These are phyloP conservation scores for Zaprionus gabonicus DNA, from an alignment of 1,140 invertebrate species.

Conservation along the genomic window DNA sequence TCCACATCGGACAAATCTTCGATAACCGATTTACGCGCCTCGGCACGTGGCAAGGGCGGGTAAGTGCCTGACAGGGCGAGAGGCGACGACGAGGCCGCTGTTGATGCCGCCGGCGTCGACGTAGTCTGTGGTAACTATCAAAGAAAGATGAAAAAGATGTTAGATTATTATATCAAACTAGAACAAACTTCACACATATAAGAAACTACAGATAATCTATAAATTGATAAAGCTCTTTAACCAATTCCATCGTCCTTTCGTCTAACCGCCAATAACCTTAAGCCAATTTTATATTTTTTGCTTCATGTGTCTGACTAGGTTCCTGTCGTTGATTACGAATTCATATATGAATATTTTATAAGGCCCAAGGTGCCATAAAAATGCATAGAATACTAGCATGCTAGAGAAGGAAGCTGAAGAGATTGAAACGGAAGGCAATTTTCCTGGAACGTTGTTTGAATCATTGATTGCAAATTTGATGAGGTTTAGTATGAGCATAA, in stretches of 20 bases:
- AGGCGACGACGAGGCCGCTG: not conserved
- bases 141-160: conserved; percentile 13
- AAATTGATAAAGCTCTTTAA: not conserved
- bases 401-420: not conserved
- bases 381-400: not conserved
- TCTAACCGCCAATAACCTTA: too few species aligned
- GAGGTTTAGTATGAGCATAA: not conserved
- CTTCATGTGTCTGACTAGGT: not conserved
- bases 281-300: too few species aligned
- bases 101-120: conserved; percentile 8
- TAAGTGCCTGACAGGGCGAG: conserved; percentile 5
- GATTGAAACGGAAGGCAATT: not conserved
- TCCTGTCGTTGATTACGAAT: conserved; percentile 1
- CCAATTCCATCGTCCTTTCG: not conserved
- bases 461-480: not conserved
- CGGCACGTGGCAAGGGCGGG: conserved; percentile 31
- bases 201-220: too few species aligned
- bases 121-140: conserved; percentile 37
- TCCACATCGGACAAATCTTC: conserved; percentile 37
- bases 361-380: not conserved
- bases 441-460: not conserved
- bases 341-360: conserved; percentile 5
- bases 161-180: not conserved
- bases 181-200: not conserved
- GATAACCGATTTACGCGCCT: conserved; percentile 27